Percentiles rank a stretch among this genome's conserved stretches.
Conservation (phyloP, 1,140 invertebrate genomes). For the Trinorchestia longiramus region DNA sequence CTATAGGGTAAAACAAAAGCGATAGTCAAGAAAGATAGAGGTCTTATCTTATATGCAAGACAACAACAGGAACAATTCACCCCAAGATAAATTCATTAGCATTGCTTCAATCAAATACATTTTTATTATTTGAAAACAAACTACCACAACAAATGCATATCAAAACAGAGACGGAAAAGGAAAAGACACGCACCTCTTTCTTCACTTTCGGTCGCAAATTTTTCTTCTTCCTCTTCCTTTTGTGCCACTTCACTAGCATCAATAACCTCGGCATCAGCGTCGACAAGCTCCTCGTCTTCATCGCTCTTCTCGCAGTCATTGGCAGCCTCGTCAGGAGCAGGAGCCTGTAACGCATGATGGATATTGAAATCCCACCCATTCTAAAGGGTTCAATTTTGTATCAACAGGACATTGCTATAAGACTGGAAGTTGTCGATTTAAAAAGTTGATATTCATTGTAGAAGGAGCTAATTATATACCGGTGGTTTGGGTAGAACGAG, state of each 20-base stretch:
- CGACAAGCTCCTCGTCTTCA: slow-evolving; percentile 21
- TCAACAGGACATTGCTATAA: neutral
- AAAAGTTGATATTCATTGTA: neutral
- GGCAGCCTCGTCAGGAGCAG: neutral
- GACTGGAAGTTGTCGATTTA: neutral
- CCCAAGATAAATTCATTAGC: too few species aligned
- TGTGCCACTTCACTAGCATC: slow-evolving; percentile 70
- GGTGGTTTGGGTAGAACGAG: too few species aligned
- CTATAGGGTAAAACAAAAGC: too few species aligned
- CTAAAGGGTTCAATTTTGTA: neutral
- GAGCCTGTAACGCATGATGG: neutral
- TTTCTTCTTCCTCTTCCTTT: slow-evolving; percentile 83
- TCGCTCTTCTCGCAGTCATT: neutral
- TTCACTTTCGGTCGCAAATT: slow-evolving; percentile 77
- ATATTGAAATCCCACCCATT: neutral
- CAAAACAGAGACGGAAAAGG: neutral
- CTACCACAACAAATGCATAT: too few species aligned
- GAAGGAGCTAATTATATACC: neutral
- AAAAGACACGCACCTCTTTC: slow-evolving; percentile 59
- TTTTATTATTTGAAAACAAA: too few species aligned
- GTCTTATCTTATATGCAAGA: too few species aligned
- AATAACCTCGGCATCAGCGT: slow-evolving; percentile 64
- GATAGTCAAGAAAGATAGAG: too few species aligned
- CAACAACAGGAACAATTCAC: too few species aligned
- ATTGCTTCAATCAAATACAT: too few species aligned